Evolutionary conservation across 2,888 invertebrate species (phyloP), one percentile per base, ranked within the genome.

Genomic region (Hoplodrina ambigua): DNA sequence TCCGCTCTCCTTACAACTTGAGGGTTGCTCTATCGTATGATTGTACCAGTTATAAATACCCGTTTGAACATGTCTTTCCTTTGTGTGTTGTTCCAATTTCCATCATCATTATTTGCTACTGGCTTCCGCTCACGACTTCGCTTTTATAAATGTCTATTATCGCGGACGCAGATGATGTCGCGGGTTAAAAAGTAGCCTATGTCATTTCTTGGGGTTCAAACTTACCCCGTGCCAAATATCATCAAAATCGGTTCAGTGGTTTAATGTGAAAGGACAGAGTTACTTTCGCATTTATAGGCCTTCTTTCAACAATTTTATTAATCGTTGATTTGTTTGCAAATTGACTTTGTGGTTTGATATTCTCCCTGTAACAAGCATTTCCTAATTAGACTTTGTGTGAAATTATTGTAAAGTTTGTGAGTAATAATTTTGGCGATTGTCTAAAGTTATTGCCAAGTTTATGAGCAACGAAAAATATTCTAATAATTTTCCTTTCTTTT

Each of bases 1-100:
- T 90, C 90, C 89, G 84, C 72, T 82, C 77, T 69, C 68, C 60
- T 50, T 72, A 56, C 80, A 73, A 80, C 79, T 85, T 82, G 73
- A 67, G 72, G 73, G 60, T 72, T 75, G 59, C 69, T 68, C 71
- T 77, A 70, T 83, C 81, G 82, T 86, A 78, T 87, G 84, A 70
- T 78, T 82, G 75, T 61, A 46, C 30, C 4, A 11, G 53, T 58
- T 73, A 50, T 60, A 46, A 25, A 11, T 41, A 50, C 46, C 46
- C 17, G 46, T 46, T 44, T 46, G 46, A 46, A 46, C 46, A 17
- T 17, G 17, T 46, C 46, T 46, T 15, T 15, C 46, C 13, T 5
- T 46, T 46, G 46, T 17, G 15, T 44, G 15, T 44, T 44, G 10
- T 10, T 4, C 6, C 10, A 50, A 49, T 8, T n/a, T 49, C n/a